Conservation (phyloP, 2,888 invertebrate species). For the Anaspis maculata region DNA sequence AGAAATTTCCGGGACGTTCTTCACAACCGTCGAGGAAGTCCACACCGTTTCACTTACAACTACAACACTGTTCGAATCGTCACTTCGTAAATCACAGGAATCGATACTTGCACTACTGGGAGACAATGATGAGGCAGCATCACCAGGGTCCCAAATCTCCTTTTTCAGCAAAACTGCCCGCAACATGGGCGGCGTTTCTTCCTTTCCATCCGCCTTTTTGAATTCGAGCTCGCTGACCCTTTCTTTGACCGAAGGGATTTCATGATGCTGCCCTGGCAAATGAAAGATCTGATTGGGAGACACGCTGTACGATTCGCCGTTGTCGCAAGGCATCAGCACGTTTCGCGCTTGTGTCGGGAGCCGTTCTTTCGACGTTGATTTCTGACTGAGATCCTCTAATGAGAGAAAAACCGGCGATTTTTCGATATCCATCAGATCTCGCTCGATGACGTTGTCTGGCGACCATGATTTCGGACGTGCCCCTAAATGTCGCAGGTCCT, state of each 20-base stretch:
- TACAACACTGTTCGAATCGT: conserved; percentile 33
- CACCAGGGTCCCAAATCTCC: conserved; percentile 63
- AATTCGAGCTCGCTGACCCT: conserved; percentile 67
- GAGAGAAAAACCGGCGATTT: conserved; percentile 56
- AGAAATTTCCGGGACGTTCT: conserved; percentile 21
- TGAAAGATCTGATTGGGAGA: conserved; percentile 86
- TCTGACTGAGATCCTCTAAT: conserved; percentile 53
- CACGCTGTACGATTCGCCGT: conserved; percentile 80
- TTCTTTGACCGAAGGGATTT: conserved; percentile 52
- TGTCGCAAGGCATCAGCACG: conserved; percentile 76
- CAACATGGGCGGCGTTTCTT: conserved; percentile 23
- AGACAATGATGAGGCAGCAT: conserved; percentile 28
- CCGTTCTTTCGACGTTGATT: conserved; percentile 29
- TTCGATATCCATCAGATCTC: conserved; percentile 50
- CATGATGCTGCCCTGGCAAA: conserved; percentile 47
- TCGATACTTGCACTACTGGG: conserved; percentile 32
- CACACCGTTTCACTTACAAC: conserved; percentile 41
- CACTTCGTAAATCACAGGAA: conserved; percentile 36
- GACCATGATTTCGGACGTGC: conserved; percentile 40
- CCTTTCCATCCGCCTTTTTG: conserved; percentile 36
- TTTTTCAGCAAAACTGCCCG: conserved; percentile 43
- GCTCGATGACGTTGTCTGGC: conserved; percentile 48
- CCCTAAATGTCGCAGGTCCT: conserved; percentile 33
- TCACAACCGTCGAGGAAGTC: conserved; percentile 41
- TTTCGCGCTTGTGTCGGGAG: conserved; percentile 49